phyloP scores from a whole-genome alignment of 2,797 vertebrate genomes.

The Eupleurogrammus muticus region DNA sequence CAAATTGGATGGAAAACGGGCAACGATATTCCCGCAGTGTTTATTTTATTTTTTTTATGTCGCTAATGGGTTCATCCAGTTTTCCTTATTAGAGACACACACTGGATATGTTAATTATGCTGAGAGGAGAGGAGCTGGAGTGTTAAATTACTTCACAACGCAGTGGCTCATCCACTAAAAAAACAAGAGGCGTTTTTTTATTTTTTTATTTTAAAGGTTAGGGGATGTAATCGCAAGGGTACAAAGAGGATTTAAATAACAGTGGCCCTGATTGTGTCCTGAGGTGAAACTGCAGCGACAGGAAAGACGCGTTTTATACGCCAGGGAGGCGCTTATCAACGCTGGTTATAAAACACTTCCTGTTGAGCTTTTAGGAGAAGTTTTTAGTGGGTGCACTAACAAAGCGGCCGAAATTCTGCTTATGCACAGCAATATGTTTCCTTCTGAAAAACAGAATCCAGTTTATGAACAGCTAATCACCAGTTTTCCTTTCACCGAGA shows the following conservation, averaged over 20 bases:
- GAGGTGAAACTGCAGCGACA: slow-evolving; percentile 52
- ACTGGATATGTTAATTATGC: slow-evolving; percentile 71
- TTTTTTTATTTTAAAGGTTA: slow-evolving; percentile 61
- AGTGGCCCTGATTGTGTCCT: slow-evolving; percentile 56
- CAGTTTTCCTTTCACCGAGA: slow-evolving; percentile 34
- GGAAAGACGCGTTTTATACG: slow-evolving; percentile 37
- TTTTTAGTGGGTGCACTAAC: slow-evolving; percentile 23
- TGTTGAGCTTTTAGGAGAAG: slow-evolving; percentile 19
- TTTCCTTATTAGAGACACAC: slow-evolving; percentile 66
- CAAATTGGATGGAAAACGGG: slow-evolving; percentile 48
- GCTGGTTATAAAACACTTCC: slow-evolving; percentile 45
- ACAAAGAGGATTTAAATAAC: slow-evolving; percentile 59
- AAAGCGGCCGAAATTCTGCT: slow-evolving; percentile 40
- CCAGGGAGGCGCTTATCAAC: slow-evolving; percentile 48
- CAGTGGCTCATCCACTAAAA: slow-evolving; percentile 55
- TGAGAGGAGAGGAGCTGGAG: slow-evolving; percentile 66
- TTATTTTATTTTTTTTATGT: slow-evolving; percentile 29
- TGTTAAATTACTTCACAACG: slow-evolving; percentile 73
- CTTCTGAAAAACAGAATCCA: slow-evolving; percentile 33
- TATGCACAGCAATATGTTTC: slow-evolving; percentile 41
- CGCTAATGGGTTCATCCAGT: slow-evolving; percentile 66
- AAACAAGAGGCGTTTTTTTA: slow-evolving; percentile 60
- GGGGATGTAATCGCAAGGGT: slow-evolving; percentile 60
- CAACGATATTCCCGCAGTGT: slow-evolving; percentile 37
- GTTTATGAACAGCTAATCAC: slow-evolving; percentile 46